Conservation (phyloP, 2,888 invertebrate genomes). For the Eilema sororculum region DNA sequence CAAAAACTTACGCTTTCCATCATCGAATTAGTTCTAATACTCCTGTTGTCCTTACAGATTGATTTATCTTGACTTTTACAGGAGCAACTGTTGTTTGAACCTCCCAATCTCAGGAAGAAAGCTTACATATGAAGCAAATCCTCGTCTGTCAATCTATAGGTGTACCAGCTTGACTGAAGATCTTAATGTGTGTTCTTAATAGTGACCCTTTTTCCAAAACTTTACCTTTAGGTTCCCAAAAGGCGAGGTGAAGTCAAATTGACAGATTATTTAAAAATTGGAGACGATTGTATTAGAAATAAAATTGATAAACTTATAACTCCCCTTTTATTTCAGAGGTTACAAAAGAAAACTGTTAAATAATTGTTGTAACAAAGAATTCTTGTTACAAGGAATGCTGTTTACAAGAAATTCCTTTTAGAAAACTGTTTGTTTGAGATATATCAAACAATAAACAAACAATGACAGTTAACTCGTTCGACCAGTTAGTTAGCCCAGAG, state of each 20-base stretch:
- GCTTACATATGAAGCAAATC: neutral
- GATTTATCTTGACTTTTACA: neutral
- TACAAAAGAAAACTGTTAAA: neutral
- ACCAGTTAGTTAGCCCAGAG: slow-evolving; percentile 76
- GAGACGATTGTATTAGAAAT: too few relatives aligned
- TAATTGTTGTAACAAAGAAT: too few relatives aligned
- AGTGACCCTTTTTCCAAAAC: too few relatives aligned
- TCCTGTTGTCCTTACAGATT: neutral
- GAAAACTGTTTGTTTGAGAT: slow-evolving; percentile 29
- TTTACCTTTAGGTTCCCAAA: too few relatives aligned
- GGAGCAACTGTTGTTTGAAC: neutral
- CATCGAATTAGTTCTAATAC: too few relatives aligned
- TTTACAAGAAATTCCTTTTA: neutral
- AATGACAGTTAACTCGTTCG: slow-evolving; percentile 58
- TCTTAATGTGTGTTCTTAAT: too few relatives aligned
- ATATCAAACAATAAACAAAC: slow-evolving; percentile 50
- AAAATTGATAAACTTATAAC: too few relatives aligned
- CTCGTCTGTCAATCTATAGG: neutral
- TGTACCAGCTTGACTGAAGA: neutral
- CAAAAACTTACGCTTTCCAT: neutral
- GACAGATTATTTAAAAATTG: too few relatives aligned
- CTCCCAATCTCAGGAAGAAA: neutral
- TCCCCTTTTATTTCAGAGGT: too few relatives aligned
- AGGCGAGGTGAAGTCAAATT: too few relatives aligned
- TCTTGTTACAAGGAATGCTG: neutral